Evolutionary conservation across 1,140 invertebrate species (phyloP).

Genomic region (Zophobas atratus): DNA sequence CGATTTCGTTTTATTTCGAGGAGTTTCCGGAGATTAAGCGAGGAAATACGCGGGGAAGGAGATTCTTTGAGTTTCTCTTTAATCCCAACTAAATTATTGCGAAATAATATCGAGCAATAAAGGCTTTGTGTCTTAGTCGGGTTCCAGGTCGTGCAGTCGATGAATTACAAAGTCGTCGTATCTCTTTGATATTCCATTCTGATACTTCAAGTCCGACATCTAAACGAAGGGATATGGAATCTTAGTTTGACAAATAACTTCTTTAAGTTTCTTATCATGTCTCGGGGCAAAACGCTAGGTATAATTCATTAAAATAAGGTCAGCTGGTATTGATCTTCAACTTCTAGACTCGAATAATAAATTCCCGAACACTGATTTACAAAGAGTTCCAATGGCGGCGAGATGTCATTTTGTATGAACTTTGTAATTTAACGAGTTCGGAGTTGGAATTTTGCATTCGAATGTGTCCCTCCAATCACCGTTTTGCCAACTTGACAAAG

Average conservation of each 20-base stretch:
- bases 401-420: constrained; percentile 17
- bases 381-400: constrained; percentile 11
- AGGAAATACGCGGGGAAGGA: background rate
- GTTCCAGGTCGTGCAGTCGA: constrained; percentile 26
- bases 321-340: constrained; percentile 34
- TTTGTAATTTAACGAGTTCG: constrained; percentile 37
- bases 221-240: constrained; percentile 34
- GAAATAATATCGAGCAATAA: constrained; percentile 27
- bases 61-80: constrained; percentile 23
- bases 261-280: constrained; percentile 41
- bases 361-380: constrained; percentile 18
- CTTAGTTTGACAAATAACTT: constrained; percentile 33
- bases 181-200: constrained; percentile 43
- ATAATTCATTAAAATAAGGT: constrained; percentile 42
- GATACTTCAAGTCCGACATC: constrained; percentile 36
- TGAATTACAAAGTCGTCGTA: constrained; percentile 36
- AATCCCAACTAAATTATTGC: constrained; percentile 23
- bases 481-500: constrained; percentile 46
- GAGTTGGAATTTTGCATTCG: constrained; percentile 29
- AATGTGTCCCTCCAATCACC: constrained; percentile 30
- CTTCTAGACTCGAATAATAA: constrained; percentile 29
- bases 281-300: constrained; percentile 15
- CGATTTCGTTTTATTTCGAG: constrained; percentile 15
- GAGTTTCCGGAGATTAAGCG: background rate
- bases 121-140: constrained; percentile 23